phyloP scores from a whole-genome alignment of 2,888 invertebrate species.

The Daptonema setosum region DNA sequence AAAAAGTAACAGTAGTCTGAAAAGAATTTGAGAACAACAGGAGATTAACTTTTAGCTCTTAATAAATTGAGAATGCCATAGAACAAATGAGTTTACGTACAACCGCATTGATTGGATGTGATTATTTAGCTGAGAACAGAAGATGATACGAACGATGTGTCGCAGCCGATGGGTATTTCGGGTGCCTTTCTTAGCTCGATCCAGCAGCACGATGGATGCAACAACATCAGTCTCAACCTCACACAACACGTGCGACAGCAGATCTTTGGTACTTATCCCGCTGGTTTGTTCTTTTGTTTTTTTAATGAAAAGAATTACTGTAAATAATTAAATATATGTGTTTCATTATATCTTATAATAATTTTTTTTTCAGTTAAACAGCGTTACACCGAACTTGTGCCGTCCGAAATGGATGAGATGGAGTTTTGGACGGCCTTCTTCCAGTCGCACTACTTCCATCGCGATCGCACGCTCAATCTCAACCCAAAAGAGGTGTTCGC shows the following conservation, averaged over 20 bases:
- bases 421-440: slow-evolving; percentile 99
- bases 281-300: slow-evolving; percentile 31
- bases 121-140: neutral
- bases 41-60: no score
- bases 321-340: no score
- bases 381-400: slow-evolving; percentile 88
- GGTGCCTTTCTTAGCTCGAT: slow-evolving; percentile 38
- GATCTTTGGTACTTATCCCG: slow-evolving; percentile 96
- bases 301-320: neutral
- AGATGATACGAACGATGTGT: neutral
- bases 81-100: no score
- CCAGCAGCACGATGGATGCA: slow-evolving; percentile 19
- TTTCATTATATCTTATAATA: no score
- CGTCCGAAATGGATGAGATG: slow-evolving; percentile 72
- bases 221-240: slow-evolving; percentile 51
- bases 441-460: slow-evolving; percentile 74
- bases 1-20: no score
- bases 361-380: slow-evolving; percentile 52
- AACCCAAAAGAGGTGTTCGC: slow-evolving; percentile 71
- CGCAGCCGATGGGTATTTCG: slow-evolving; percentile 42
- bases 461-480: slow-evolving; percentile 52
- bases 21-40: no score
- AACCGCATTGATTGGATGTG: no score
- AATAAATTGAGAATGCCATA: no score
- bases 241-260: slow-evolving; percentile 88